phyloP scores from a whole-genome alignment of 1,140 invertebrate genomes.

The Drosophila pachea region DNA sequence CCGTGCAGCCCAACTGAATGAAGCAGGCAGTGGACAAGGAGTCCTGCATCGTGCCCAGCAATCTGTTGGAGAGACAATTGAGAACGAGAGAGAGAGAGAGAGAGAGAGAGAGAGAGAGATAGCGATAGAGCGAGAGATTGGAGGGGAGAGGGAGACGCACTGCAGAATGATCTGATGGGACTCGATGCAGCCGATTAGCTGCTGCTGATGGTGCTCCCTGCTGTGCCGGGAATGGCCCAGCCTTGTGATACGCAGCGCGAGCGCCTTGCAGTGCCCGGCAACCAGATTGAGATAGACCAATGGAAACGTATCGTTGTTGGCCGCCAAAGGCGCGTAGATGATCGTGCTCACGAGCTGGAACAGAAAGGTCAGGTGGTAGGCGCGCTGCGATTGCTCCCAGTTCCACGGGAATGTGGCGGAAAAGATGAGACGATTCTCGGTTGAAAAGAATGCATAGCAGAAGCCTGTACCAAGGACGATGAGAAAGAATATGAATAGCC shows the following conservation, averaged over 20 bases:
- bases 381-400: conserved; percentile 13
- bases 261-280: conserved; percentile 56
- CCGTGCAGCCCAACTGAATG: conserved; percentile 59
- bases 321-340: neutral
- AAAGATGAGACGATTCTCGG: conserved; percentile 10
- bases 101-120: too few species aligned
- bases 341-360: neutral
- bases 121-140: too few species aligned
- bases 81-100: too few species aligned
- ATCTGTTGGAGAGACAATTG: conserved; percentile 10
- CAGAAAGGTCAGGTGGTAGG: conserved; percentile 20
- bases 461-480: neutral
- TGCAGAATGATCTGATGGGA: conserved; percentile 57
- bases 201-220: neutral
- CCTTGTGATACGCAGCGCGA: conserved; percentile 41
- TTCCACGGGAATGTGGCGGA: conserved; percentile 64
- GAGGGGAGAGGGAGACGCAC: conserved; percentile 17
- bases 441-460: neutral
- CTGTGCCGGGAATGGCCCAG: conserved; percentile 9
- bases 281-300: conserved; percentile 55
- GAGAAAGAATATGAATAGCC: neutral
- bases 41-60: conserved; percentile 24
- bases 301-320: conserved; percentile 52
- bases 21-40: conserved; percentile 49
- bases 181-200: conserved; percentile 43